Base-by-base conservation (phyloP, 2,797 vertebrate species). In the Eulemur rubriventer region DNA sequence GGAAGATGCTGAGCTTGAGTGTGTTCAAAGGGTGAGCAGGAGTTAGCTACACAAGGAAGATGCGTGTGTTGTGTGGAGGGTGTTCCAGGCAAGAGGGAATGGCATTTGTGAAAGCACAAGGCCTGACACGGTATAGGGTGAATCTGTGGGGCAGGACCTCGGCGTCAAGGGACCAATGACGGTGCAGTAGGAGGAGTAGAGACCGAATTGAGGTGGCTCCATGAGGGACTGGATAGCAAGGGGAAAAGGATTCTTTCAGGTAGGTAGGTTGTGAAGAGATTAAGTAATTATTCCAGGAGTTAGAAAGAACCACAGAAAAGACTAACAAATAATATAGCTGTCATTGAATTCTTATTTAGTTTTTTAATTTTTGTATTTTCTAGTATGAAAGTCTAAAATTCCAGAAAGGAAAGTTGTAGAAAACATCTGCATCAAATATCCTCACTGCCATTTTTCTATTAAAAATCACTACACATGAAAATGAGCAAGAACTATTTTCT, bases 321-420 rank as follows among this genome's bases (percentile, higher is more conserved):
- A 61, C 4, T 16, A 10, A 91, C 63, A 55, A 85, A 78, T 26
- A 55, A 72, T 20, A 11, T 41, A 87, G 26, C n/a, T 33, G 72
- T 38, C 20, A 81, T 33, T 46, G 65, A 61, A 75, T 59, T 83
- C 57, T 59, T 89, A 75, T 33, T 73, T 80, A 57, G 43, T 35
- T 82, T 75, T 50, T 12, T 10, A 83, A 80, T 28, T 28, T 55
- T 84, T 95, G 2, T 35, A 57, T 72, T 93, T 94, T 89, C 75
- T 87, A 55, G 26, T 57, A 52, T 11, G 20, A 86, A 92, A 86
- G 20, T 59, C 20, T 85, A 79, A 79, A 30, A 38, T 95, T 80
- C 91, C 41, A n/a, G 70, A 92, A 41, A 50, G 41, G 61, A 80
- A 89, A 82, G 63, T 12, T 78, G 20, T 48, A 94, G 73, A 78